Conservation (phyloP, 2,888 invertebrate species). For the Marasmarcha lunaedactyla region DNA sequence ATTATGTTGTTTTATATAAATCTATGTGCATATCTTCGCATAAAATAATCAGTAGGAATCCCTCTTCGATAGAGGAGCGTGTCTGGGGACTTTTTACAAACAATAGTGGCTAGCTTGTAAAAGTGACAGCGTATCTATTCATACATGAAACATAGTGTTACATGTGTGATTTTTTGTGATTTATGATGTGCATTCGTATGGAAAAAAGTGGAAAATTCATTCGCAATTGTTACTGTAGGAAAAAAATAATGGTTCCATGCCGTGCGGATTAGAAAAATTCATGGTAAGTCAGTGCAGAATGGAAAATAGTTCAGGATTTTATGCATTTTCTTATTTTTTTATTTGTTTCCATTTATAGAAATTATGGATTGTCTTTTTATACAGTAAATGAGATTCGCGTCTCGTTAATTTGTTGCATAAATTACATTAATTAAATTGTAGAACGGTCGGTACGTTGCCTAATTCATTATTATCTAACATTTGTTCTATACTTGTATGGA, state of each 20-base stretch:
- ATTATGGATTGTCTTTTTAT: no score
- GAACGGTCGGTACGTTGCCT: no score
- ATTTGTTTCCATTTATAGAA: neutral
- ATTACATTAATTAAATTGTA: no score
- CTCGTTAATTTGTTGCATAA: no score
- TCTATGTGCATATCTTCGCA: conserved; percentile 32
- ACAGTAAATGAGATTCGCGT: no score
- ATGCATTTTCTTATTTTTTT: conserved; percentile 2
- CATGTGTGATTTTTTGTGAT: neutral
- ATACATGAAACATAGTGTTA: neutral
- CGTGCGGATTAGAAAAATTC: conserved; percentile 17
- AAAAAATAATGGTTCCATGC: conserved; percentile 17
- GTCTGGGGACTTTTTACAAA: conserved; percentile 9
- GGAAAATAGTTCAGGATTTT: no score
- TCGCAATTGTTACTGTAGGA: conserved; percentile 2
- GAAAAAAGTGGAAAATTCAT: neutral
- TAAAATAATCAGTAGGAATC: conserved; percentile 60
- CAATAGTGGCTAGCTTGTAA: conserved; percentile 4
- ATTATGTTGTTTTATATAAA: conserved; percentile 31
- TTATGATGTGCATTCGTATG: no score
- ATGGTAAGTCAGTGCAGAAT: conserved; percentile 21
- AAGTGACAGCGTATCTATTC: neutral
- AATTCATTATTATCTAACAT: no score
- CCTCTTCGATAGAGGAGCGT: conserved; percentile 13
- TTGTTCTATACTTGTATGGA: no score